Base-by-base conservation (phyloP, 2,797 vertebrate species). In the Sparus aurata region DNA sequence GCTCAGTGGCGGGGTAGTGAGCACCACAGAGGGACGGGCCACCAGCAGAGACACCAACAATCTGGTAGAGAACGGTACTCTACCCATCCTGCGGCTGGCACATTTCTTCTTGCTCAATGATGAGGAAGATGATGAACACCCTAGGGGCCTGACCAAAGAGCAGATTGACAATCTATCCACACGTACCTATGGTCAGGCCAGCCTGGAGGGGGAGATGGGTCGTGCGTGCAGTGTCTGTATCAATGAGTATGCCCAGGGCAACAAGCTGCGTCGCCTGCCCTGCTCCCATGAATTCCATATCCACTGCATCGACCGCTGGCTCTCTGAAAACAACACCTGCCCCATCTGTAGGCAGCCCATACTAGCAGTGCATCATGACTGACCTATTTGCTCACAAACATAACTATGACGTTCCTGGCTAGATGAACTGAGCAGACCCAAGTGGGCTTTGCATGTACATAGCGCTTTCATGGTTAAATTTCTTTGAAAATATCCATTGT, bases 131-230 rank as follows among this genome's bases (percentile, higher is more conserved):
- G 96, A 96, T 0, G 96, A 98, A 73, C 96, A 93, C 82, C 94
- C 96, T 0, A 93, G 95, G 53, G 97, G 98, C 85, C 96, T 99
- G 96, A 98, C 97, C 94, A 99, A 98, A 97, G 98, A 98, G 92
- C 98, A 99, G 93, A 99, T 99, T 75, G 98, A 99, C 96, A 98
- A 97, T 96, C 96, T 99, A 90, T 96, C 96, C 73, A 99, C 98
- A 0, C 95, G 97, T 68, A 97, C 95, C 79, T 99, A 98, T 65
- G 97, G 96, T 91, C 96, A 97, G 92, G 94, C 92, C 76, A 95
- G 92, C 71, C 76, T 94, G 25, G 98, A 98, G 84, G 95, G 91
- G 0, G 97, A 99, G 90, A 79, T 95, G 68, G 96, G 97, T 62
- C 97, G 97, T 69, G 96, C 96, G 0, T 99, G 98, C 85, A 99